phyloP scores from a whole-genome alignment of 2,797 vertebrate species.

The Adrianichthys oophorus region DNA sequence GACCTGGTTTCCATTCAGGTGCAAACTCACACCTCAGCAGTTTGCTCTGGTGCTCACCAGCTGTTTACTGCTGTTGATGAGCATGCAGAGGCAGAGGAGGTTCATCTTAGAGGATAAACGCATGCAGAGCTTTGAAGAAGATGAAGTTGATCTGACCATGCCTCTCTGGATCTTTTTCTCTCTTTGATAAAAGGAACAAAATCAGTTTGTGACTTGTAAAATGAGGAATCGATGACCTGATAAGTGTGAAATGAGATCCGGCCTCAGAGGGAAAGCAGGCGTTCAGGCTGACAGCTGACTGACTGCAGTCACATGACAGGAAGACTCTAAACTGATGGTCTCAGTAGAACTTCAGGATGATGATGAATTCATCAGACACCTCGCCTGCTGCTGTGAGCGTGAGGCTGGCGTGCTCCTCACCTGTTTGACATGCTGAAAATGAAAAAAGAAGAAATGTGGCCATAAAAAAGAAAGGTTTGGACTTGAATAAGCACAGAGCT shows the following conservation, averaged over 20 bases:
- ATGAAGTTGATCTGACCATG: constrained; percentile 40
- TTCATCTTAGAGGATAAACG: constrained; percentile 35
- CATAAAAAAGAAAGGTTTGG: too few relatives aligned
- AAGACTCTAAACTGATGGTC: constrained; percentile 26
- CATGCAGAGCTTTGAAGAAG: constrained; percentile 28
- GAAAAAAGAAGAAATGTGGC: too few relatives aligned
- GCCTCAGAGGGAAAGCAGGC: constrained; percentile 35
- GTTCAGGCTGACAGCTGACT: constrained; percentile 48
- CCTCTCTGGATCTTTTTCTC: constrained; percentile 32
- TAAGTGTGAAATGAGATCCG: constrained; percentile 60
- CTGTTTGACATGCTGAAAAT: too few relatives aligned
- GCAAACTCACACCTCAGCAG: constrained; percentile 20
- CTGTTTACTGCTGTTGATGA: constrained; percentile 11
- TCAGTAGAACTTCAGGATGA: too few relatives aligned
- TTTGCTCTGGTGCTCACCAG: not conserved
- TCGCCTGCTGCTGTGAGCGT: too few relatives aligned
- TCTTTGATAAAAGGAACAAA: constrained; percentile 36
- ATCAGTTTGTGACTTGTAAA: constrained; percentile 54
- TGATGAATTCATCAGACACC: too few relatives aligned
- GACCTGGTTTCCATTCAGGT: constrained; percentile 45
- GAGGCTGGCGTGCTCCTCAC: too few relatives aligned
- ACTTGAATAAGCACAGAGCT: too few relatives aligned
- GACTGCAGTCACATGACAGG: constrained; percentile 56
- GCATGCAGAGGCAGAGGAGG: constrained; percentile 11
- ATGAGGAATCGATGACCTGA: constrained; percentile 61